A percentile compares a stretch with the other conserved stretches of the same genome.
Conservation (phyloP, 2,113 vertebrate genomes). For the Mellivora capensis region DNA sequence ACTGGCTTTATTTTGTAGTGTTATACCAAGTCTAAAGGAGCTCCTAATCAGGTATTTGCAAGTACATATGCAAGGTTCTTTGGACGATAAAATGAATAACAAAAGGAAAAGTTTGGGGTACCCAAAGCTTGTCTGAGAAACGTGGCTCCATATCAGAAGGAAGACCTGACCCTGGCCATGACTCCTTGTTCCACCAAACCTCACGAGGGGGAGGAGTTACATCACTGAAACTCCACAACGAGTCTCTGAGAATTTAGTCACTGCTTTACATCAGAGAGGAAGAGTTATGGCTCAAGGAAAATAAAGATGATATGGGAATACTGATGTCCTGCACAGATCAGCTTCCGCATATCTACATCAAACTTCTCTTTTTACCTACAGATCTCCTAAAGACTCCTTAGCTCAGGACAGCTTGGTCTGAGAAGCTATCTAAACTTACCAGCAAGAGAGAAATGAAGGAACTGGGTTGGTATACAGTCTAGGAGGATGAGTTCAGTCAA, state of each 20-base stretch:
- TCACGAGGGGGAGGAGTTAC: neutral
- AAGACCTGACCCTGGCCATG: neutral
- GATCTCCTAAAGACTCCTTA: neutral
- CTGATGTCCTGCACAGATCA: neutral
- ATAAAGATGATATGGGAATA: neutral
- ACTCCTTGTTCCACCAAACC: neutral
- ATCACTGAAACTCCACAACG: neutral
- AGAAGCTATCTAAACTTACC: neutral
- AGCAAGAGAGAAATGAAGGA: neutral
- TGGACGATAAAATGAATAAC: neutral
- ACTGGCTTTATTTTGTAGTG: neutral
- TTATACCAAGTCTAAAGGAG: neutral
- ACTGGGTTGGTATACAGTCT: neutral
- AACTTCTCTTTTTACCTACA: neutral
- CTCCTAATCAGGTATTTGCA: neutral
- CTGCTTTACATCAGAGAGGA: neutral
- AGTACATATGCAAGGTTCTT: neutral
- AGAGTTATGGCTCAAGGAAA: neutral
- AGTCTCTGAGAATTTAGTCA: neutral
- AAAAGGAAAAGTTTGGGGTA: neutral
- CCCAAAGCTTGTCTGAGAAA: neutral
- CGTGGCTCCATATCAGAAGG: neutral
- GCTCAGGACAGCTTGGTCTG: neutral
- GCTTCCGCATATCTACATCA: neutral
- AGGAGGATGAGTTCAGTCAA: neutral